Evolutionary conservation across 2,113 vertebrate genomes (phyloP).

Genomic region (Patagioenas fasciata): DNA sequence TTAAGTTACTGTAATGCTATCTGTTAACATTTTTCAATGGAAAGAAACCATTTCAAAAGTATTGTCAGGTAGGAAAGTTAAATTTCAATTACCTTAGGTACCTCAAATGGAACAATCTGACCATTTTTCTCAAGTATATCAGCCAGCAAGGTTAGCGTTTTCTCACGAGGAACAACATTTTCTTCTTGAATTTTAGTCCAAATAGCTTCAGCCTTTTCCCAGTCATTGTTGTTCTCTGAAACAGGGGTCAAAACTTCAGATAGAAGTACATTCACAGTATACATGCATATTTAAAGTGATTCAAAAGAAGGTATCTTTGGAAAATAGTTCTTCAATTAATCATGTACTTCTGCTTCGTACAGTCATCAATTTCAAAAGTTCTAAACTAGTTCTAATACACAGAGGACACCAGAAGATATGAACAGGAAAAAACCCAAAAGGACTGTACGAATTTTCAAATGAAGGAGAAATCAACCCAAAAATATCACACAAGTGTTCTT

Average conservation of each 20-base stretch:
- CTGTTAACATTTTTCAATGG: not conserved
- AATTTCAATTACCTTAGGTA: slow-evolving; percentile 84
- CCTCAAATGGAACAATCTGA: slow-evolving; percentile 87
- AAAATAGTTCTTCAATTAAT: not conserved
- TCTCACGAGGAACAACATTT: slow-evolving; percentile 87
- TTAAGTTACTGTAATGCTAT: not conserved
- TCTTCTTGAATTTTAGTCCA: slow-evolving; percentile 98
- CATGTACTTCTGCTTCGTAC: not conserved
- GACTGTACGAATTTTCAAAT: not conserved
- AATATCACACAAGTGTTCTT: not conserved
- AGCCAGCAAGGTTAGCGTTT: slow-evolving; percentile 83
- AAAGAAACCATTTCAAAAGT: not conserved
- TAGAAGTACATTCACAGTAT: not conserved
- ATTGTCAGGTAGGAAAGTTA: not conserved
- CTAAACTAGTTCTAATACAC: not conserved
- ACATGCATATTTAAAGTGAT: not conserved
- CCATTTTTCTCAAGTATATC: slow-evolving; percentile 81
- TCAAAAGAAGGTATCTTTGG: not conserved
- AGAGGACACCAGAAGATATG: not conserved
- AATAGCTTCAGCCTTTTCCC: slow-evolving; percentile 81
- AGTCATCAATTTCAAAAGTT: not conserved
- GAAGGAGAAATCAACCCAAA: not conserved
- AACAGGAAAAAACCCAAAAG: not conserved
- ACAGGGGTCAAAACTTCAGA: not conserved
- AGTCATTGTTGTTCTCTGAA: slow-evolving; percentile 82